Evolutionary conservation across 2,113 vertebrate species (phyloP), one percentile per base, ranked within the genome.

Genomic region (Sisor rabdophorus): DNA sequence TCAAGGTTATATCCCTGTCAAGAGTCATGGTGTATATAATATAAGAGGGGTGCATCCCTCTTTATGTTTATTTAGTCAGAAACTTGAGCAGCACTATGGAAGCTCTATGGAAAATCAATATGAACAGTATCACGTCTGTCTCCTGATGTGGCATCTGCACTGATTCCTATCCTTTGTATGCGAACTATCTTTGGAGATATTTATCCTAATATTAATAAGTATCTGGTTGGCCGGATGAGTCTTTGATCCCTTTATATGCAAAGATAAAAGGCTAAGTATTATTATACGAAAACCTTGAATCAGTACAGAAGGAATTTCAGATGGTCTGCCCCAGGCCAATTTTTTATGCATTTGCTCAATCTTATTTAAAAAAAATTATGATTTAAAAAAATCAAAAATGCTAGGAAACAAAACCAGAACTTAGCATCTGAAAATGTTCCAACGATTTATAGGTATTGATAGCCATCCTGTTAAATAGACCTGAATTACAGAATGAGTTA

Each of bases 101-200:
- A 80, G 82, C 81, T 70, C 67, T 81, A 87, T 85, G 83, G 80
- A 85, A 89, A 89, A 91, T 92, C 90, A 84, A 90, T 91, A 87
- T 76, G n/a, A 47, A 85, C 82, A 79, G 85, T 56, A 85, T 76
- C 80, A 83, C 82, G 79, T 82, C 83, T 87, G 79, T 70, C 81
- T 36, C 3, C 72, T 15, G 81, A 87, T 82, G 79, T 85, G 83
- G 54, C 78, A 80, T 84, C 59, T 60, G 82, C 78, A 79, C 87
- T 87, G 87, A 87, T 87, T 83, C 64, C 75, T 80, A 89, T 81
- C 84, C 84, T 83, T 83, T 83, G 85, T 81, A 50, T 79, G 40
- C 73, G 82, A 87, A 82, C 81, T 85, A 89, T 88, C 87, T 83
- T 75, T 64, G 68, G 76, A 87, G 87, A 85, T 85, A 85, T 86